Evolutionary conservation across 2,888 invertebrate genomes (phyloP).

Genomic region (Epirrhoe alternata): DNA sequence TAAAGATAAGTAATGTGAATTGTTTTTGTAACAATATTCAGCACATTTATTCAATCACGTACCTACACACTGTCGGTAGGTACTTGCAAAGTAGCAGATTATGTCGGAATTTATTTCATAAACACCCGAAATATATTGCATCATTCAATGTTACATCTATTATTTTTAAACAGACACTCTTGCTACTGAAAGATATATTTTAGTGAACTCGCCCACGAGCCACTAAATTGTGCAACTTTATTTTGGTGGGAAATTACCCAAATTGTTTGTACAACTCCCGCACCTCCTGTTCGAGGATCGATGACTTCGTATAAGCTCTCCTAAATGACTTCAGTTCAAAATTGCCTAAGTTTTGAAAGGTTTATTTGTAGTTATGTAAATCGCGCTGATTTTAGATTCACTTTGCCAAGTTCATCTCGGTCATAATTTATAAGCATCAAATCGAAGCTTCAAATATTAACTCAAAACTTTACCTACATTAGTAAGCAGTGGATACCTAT

Average conservation of each 20-base stretch:
- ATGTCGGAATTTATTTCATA: slow-evolving; percentile 34
- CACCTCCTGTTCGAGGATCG: slow-evolving; percentile 21
- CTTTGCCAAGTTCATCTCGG: slow-evolving; percentile 26
- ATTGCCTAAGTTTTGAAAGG: slow-evolving; percentile 30
- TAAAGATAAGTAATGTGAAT: slow-evolving; percentile 4
- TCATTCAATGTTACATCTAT: slow-evolving; percentile 26
- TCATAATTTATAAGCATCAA: slow-evolving; percentile 15
- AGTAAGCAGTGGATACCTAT: not conserved
- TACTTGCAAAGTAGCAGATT: slow-evolving; percentile 27
- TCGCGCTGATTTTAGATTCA: slow-evolving; percentile 20
- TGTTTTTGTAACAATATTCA: slow-evolving; percentile 27
- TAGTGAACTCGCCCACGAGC: slow-evolving; percentile 19
- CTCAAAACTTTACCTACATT: not conserved
- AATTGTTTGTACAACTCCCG: slow-evolving; percentile 25
- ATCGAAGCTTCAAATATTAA: not conserved
- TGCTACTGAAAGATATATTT: slow-evolving; percentile 21
- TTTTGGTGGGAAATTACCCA: slow-evolving; percentile 1
- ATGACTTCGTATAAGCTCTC: slow-evolving; percentile 31
- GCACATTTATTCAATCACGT: slow-evolving; percentile 18
- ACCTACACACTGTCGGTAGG: slow-evolving; percentile 25
- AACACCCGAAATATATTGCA: slow-evolving; percentile 33
- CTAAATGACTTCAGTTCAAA: slow-evolving; percentile 36
- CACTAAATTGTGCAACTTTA: slow-evolving; percentile 7
- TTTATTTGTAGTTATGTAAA: slow-evolving; percentile 22
- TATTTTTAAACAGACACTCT: slow-evolving; percentile 29